Conservation (phyloP, 2,888 invertebrate genomes). For the Tiphia femorata region DNA sequence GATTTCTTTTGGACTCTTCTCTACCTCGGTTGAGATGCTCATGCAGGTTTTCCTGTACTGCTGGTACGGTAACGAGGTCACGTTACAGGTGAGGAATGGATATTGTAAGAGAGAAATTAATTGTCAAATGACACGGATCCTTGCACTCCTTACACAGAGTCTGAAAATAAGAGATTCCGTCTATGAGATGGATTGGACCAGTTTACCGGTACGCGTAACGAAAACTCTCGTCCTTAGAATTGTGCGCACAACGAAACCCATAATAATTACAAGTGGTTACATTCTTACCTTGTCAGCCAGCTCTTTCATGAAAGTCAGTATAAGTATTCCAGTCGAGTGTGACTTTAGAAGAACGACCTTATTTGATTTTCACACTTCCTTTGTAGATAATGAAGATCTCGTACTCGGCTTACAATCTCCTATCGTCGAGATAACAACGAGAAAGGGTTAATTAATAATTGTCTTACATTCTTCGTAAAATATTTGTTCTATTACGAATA, state of each 20-base stretch:
- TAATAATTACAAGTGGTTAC: conserved; percentile 33
- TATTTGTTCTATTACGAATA: too few species aligned
- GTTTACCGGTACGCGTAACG: conserved; percentile 5
- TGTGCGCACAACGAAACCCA: conserved; percentile 26
- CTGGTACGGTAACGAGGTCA: conserved; percentile 53
- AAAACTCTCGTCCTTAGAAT: conserved; percentile 29
- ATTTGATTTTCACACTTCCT: too few species aligned
- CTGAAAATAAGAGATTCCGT: conserved; percentile 22
- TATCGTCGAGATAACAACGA: background rate
- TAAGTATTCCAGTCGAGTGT: background rate
- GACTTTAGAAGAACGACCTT: too few species aligned
- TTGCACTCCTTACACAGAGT: conserved; percentile 30
- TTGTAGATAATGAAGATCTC: conserved; percentile 20
- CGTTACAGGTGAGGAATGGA: conserved; percentile 18
- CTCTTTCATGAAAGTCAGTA: conserved; percentile 40
- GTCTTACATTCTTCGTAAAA: background rate
- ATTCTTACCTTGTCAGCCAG: conserved; percentile 32
- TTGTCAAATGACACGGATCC: background rate
- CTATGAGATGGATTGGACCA: conserved; percentile 39
- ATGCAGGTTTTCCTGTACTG: conserved; percentile 51
- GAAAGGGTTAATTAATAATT: too few species aligned
- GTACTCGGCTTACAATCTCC: conserved; percentile 24
- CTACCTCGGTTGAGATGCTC: conserved; percentile 17
- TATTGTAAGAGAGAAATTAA: background rate
- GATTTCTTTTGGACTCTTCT: background rate